Percentiles rank a stretch among this genome's conserved stretches.
phyloP scores from a whole-genome alignment of 2,888 invertebrate species.

The Enchytraeus crypticus region DNA sequence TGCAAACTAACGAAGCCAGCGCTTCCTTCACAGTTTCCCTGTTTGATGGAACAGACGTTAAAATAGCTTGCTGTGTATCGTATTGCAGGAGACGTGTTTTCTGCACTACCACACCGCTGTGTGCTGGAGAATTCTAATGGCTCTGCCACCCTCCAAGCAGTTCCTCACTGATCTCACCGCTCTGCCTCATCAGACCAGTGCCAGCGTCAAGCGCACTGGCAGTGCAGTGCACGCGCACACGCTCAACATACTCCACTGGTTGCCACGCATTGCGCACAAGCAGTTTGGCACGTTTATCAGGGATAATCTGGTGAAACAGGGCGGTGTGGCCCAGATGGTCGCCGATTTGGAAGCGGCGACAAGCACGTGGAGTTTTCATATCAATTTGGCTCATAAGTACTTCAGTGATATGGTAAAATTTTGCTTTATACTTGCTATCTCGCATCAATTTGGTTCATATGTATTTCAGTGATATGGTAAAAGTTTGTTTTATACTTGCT shows the following conservation, averaged over 20 bases:
- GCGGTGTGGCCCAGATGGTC: conserved; percentile 37
- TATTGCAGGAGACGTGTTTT: conserved; percentile 56
- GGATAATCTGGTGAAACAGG: conserved; percentile 67
- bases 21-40: too few species aligned
- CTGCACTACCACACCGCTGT: conserved; percentile 84
- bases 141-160: conserved; percentile 75
- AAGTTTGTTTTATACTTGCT: neutral
- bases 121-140: conserved; percentile 71
- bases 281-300: conserved; percentile 80
- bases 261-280: conserved; percentile 75
- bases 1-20: too few species aligned
- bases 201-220: too few species aligned
- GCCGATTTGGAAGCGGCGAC: conserved; percentile 54
- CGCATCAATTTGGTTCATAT: neutral
- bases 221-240: too few species aligned
- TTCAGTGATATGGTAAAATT: conserved; percentile 40
- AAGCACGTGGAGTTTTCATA: conserved; percentile 56
- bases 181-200: too few species aligned
- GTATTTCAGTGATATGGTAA: conserved; percentile 26
- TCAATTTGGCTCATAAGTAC: conserved; percentile 57
- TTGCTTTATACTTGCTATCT: neutral
- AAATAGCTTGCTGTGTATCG: neutral
- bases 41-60: too few species aligned
- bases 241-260: conserved; percentile 84
- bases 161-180: conserved; percentile 61